Base-by-base conservation (phyloP, 2,113 vertebrate genomes). In the Cottus gobio region DNA sequence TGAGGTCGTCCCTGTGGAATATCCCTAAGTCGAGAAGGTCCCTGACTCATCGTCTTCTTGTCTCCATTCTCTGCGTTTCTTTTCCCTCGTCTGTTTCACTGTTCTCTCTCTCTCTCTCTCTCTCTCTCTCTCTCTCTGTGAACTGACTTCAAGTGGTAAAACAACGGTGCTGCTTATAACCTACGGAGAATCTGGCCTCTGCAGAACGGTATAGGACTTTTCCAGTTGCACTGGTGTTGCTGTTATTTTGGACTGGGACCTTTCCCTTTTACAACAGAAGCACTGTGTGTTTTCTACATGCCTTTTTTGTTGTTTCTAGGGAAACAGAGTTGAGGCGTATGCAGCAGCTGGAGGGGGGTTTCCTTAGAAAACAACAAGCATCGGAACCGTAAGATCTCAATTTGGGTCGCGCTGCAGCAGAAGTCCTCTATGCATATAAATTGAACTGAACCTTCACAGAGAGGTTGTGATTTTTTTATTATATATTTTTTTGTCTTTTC, bases 291-390 rank as follows among this genome's bases (percentile, higher is more conserved):
- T 77, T 44, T 75, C 76, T 56, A 64, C 56, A 75, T 71, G 75
- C 57, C 58, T 77, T 74, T 69, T 71, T 54, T 76, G 54, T 56
- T 82, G 89, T 91, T 90, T 90, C 88, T 86, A 86, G 67, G 84
- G 89, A 82, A 87, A 88, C 83, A 12, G 64, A 75, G 73, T 58
- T 63, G 60, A 52, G 75, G 76, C 72, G 85, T 79, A 68, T n/a
- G 78, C 84, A 85, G 61, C 84, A 87, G 75, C 63, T n/a, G n/a
- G n/a, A 12, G 80, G 83, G 48, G 83, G 86, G 75, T 75, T 86
- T 87, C 85, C 83, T 81, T 71, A 42, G 7, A 77, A 86, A 75
- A 87, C 36, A 69, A 75, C 61, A 70, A 73, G 58, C 36, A 30
- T 83, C 54, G 57, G 48, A 77, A 57, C n/a, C 1, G 4, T 54